phyloP scores from a whole-genome alignment of 2,888 invertebrate species.

The Agrotis segetum region DNA sequence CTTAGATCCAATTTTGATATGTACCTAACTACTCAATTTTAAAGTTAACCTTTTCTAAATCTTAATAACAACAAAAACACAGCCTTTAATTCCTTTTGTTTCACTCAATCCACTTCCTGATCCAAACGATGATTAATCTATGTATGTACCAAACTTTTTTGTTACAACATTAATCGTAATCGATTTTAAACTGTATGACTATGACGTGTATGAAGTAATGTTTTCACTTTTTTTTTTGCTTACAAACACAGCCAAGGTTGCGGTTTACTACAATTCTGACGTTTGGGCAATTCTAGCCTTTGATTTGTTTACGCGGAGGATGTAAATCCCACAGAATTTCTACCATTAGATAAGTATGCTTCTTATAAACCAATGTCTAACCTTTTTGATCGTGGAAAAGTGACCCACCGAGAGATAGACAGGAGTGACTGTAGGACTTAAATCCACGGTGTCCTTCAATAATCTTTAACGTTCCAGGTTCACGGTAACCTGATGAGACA shows the following conservation, averaged over 20 bases:
- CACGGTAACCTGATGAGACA: no score
- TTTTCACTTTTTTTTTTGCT: slow-evolving; percentile 60
- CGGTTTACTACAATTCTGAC: slow-evolving; percentile 14
- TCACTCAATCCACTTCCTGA: slow-evolving; percentile 31
- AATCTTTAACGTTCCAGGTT: no score
- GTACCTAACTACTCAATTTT: no score
- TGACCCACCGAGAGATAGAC: no score
- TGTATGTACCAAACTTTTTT: slow-evolving; percentile 24
- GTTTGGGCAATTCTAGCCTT: slow-evolving; percentile 19
- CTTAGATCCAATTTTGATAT: no score
- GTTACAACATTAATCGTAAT: slow-evolving; percentile 50
- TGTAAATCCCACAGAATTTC: not conserved
- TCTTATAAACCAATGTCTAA: not conserved
- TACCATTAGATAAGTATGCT: not conserved
- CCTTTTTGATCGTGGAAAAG: no score
- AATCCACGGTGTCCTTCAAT: no score
- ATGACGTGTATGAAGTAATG: slow-evolving; percentile 43
- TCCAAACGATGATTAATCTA: slow-evolving; percentile 41
- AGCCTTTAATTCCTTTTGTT: slow-evolving; percentile 23
- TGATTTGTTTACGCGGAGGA: not conserved
- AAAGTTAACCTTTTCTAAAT: not conserved
- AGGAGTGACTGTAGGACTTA: no score
- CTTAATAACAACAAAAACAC: slow-evolving; percentile 5
- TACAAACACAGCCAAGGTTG: slow-evolving; percentile 47
- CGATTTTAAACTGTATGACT: slow-evolving; percentile 47